phyloP scores from a whole-genome alignment of 2,888 invertebrate genomes.

The Phytoseiulus persimilis region DNA sequence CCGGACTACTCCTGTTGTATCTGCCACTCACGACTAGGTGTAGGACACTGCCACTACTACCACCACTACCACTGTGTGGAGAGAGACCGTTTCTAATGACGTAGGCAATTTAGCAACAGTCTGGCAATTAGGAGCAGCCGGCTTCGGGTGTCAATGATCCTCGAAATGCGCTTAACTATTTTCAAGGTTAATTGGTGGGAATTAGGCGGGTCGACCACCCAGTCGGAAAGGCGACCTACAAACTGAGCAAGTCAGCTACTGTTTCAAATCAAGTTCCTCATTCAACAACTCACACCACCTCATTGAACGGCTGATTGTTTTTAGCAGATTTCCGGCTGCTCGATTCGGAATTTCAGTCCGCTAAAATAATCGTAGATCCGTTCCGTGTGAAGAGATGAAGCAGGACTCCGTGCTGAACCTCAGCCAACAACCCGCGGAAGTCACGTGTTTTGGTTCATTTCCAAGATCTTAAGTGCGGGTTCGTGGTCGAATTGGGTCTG shows the following conservation, averaged over 20 bases:
- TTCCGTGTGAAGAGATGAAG: background rate
- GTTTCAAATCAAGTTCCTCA: background rate
- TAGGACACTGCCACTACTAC: background rate
- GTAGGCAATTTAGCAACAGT: background rate
- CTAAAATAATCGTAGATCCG: no score
- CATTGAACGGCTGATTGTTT: background rate
- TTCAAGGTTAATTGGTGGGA: background rate
- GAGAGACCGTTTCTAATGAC: background rate
- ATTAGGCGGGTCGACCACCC: background rate
- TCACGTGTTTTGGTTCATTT: background rate
- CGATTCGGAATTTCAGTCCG: no score
- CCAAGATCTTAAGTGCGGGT: background rate
- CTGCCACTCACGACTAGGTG: background rate
- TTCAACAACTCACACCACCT: no score
- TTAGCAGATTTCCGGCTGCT: background rate
- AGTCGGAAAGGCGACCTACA: background rate
- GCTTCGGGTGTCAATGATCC: background rate
- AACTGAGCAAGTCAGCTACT: background rate
- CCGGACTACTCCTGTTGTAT: background rate
- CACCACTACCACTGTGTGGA: background rate
- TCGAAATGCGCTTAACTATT: background rate
- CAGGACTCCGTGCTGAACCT: background rate
- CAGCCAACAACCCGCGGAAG: background rate
- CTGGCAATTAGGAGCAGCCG: background rate
- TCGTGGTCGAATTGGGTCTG: background rate